Evolutionary conservation across 2,888 invertebrate species (phyloP).

Genomic region (Lottia gigantea): DNA sequence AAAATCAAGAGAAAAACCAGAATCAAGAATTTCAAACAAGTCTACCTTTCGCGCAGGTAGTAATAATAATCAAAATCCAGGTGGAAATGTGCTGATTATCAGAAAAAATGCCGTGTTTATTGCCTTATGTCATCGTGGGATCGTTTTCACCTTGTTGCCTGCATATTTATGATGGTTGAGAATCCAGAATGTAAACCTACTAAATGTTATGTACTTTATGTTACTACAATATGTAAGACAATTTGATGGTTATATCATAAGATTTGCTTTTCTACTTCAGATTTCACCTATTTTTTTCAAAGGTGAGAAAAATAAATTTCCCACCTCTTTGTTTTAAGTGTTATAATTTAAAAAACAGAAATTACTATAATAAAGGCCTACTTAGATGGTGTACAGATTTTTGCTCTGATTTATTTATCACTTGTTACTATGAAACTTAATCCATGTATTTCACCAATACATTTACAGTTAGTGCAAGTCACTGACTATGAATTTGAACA

Average conservation of each 20-base stretch:
- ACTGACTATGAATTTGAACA: no score
- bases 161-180: conserved; percentile 5
- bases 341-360: background rate
- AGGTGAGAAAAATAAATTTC: no score
- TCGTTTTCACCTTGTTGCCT: conserved; percentile 5
- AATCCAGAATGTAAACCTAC: conserved; percentile 2
- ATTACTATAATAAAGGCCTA: no score
- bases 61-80: background rate
- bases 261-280: no score
- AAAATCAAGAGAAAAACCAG: no score
- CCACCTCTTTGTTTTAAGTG: background rate
- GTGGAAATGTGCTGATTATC: conserved; percentile 8
- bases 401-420: no score
- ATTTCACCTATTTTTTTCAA: no score
- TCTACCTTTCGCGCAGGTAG: conserved; percentile 2
- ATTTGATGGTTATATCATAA: background rate
- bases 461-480: no score
- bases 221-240: background rate
- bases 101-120: conserved; percentile 7
- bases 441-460: no score
- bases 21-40: no score
- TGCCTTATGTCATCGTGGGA: background rate
- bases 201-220: conserved; percentile 4
- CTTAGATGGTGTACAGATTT: no score
- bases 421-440: no score